These are phyloP conservation scores for Pangasius macronema DNA, from an alignment of 2,797 vertebrate species.

Conservation along the genomic window DNA sequence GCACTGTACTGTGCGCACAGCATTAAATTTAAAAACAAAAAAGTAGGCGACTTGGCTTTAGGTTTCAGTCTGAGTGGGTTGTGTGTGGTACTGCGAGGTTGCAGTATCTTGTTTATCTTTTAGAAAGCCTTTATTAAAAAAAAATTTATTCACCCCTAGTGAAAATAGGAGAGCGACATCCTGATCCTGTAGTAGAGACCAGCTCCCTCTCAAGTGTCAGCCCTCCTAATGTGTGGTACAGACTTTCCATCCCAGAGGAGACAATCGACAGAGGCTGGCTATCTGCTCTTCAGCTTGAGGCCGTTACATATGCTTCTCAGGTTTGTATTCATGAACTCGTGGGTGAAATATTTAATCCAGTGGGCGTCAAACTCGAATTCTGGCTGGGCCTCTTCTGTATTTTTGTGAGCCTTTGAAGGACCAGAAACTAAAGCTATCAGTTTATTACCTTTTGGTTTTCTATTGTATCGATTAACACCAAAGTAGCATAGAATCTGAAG, in stretches of 20 bases:
- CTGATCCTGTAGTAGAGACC: conserved; percentile 95
- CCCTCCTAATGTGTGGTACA: conserved; percentile 97
- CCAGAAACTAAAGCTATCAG: not conserved
- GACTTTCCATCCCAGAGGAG: conserved; percentile 92
- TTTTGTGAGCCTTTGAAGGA: not conserved
- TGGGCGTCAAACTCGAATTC: not conserved
- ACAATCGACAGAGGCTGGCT: conserved; percentile 91
- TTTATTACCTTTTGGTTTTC: not conserved
- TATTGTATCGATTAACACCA: not conserved
- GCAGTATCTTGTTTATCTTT: not conserved
- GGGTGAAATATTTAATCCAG: not conserved
- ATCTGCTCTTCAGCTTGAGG: conserved; percentile 95
- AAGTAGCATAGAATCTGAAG: not conserved
- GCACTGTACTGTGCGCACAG: not conserved
- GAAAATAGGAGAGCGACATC: conserved; percentile 93
- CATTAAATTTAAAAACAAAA: not conserved
- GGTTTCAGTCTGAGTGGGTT: not conserved
- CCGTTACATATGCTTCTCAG: conserved; percentile 95
- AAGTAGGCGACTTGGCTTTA: not conserved
- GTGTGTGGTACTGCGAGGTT: not conserved
- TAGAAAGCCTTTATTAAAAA: conserved; percentile 18
- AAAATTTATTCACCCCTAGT: conserved; percentile 70
- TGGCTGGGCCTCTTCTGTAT: not conserved
- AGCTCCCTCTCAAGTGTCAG: conserved; percentile 95
- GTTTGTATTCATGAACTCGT: conserved; percentile 64